Percentiles rank a stretch among this genome's conserved stretches.
Evolutionary conservation across 2,797 vertebrate species (phyloP).

Genomic region (Taeniopygia guttata): DNA sequence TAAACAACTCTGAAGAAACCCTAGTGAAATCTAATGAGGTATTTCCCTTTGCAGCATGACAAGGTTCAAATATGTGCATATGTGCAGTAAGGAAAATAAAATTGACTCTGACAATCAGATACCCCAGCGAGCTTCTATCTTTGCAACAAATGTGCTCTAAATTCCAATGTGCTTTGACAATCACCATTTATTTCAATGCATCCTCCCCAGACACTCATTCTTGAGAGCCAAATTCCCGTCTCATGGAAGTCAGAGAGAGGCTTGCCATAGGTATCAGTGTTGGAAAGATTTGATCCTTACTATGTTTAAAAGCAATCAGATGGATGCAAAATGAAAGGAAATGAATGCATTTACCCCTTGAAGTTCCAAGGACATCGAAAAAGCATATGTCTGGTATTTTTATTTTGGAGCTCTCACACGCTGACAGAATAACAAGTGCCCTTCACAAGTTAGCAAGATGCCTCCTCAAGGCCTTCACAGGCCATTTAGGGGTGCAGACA

Average conservation of each 20-base stretch:
- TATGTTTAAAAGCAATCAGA: conserved; percentile 3
- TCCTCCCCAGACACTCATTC: conserved; percentile 39
- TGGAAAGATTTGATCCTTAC: conserved; percentile 24
- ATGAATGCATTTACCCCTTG: background rate
- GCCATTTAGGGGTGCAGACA: background rate
- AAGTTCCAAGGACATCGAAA: background rate
- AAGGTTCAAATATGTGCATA: conserved; percentile 43
- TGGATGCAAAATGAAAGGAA: conserved; percentile 17
- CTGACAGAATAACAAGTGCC: background rate
- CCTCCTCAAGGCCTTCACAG: background rate
- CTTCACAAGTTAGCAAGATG: background rate
- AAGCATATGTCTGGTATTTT: background rate
- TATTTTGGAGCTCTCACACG: conserved; percentile 2
- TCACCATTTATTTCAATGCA: conserved; percentile 48
- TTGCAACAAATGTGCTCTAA: conserved; percentile 54
- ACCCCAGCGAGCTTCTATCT: conserved; percentile 32
- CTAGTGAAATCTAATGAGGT: conserved; percentile 40
- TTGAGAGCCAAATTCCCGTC: background rate
- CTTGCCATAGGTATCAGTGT: conserved; percentile 5
- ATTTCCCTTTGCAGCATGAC: conserved; percentile 36
- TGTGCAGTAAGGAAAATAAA: conserved; percentile 39
- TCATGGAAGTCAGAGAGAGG: conserved; percentile 14
- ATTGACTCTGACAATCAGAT: conserved; percentile 53
- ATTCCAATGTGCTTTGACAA: conserved; percentile 63
- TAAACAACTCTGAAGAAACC: conserved; percentile 35